phyloP scores from a whole-genome alignment of 2,113 vertebrate genomes.

The Pica pica region DNA sequence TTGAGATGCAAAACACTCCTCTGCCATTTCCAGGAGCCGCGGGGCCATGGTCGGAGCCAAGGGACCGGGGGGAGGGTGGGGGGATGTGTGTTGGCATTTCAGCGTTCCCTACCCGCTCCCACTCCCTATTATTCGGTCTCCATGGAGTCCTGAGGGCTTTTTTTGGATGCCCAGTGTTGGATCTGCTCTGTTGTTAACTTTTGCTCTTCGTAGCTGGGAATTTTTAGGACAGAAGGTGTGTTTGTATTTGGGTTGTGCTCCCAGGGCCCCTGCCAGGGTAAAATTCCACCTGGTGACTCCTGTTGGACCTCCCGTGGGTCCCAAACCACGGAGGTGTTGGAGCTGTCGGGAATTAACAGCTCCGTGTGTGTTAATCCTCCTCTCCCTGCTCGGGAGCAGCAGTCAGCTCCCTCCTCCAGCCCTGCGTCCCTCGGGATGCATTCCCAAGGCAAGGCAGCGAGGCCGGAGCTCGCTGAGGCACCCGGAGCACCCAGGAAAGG shows the following conservation, averaged over 20 bases:
- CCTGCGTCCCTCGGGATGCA: fast-evolving
- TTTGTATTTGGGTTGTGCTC: neutral
- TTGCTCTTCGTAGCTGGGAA: neutral
- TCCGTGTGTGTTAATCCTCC: neutral
- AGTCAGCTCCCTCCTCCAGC: neutral
- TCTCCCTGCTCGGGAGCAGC: neutral
- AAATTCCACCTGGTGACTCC: neutral
- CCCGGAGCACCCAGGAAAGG: neutral
- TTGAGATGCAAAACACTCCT: neutral
- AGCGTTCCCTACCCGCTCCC: neutral
- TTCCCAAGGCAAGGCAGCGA: fast-evolving
- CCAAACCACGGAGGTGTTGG: neutral
- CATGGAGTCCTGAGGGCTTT: neutral
- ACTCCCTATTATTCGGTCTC: neutral
- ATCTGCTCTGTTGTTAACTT: neutral
- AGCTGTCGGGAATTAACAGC: neutral
- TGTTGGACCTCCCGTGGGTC: neutral
- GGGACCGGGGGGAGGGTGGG: neutral
- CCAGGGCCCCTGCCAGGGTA: neutral
- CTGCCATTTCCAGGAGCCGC: constrained; percentile 18
- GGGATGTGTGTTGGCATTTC: neutral
- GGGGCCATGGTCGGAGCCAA: neutral
- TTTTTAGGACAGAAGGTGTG: neutral
- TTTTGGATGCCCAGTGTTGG: neutral
- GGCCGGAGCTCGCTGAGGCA: neutral